phyloP scores from a whole-genome alignment of 2,888 invertebrate genomes.

The Hylaea fasciaria region DNA sequence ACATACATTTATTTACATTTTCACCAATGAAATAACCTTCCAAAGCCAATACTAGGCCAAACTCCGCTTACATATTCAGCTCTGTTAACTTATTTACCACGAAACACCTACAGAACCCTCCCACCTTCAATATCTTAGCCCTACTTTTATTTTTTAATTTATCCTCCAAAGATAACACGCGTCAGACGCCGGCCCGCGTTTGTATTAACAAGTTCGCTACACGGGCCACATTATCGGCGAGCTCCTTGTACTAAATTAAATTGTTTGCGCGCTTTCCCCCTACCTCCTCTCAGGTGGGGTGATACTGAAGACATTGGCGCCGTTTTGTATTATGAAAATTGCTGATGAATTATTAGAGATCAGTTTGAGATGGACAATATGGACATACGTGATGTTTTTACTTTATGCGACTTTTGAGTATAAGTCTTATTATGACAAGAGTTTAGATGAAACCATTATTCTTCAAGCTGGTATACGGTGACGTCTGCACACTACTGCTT shows the following conservation, averaged over 20 bases:
- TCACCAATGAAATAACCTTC: too few species aligned
- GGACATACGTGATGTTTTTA: conserved; percentile 5
- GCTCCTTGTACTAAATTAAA: conserved; percentile 75
- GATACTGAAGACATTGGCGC: conserved; percentile 32
- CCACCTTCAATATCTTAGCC: conserved; percentile 38
- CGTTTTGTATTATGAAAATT: conserved; percentile 7
- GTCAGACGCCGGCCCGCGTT: conserved; percentile 59
- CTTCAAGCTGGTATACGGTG: too few species aligned
- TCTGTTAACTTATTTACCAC: background rate
- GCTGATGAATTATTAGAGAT: background rate
- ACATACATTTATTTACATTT: too few species aligned
- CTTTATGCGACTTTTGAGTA: too few species aligned
- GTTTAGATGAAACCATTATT: too few species aligned
- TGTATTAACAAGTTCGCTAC: conserved; percentile 68
- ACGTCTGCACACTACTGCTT: too few species aligned
- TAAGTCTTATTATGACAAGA: too few species aligned
- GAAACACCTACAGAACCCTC: conserved; percentile 19
- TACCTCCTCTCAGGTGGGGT: conserved; percentile 46
- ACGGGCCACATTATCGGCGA: conserved; percentile 69
- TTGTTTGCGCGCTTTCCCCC: conserved; percentile 62
- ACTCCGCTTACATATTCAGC: too few species aligned
- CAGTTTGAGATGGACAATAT: background rate
- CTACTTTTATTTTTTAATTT: conserved; percentile 51
- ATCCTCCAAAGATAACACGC: conserved; percentile 45
- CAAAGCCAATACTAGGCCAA: too few species aligned